Evolutionary conservation across 2,797 vertebrate species (phyloP).

Genomic region (Gambelia wislizenii): DNA sequence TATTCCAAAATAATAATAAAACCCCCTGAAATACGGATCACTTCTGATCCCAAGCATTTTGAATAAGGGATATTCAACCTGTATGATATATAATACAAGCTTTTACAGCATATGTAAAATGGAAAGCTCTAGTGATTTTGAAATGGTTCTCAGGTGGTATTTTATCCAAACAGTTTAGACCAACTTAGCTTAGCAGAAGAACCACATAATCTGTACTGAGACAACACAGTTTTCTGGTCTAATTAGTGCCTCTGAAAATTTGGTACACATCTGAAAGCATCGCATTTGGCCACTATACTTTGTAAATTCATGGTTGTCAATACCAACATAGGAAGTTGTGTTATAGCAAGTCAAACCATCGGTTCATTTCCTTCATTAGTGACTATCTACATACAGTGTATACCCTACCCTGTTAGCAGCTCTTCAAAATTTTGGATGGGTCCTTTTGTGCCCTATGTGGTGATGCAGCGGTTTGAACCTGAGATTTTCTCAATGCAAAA

Average conservation of each 20-base stretch:
- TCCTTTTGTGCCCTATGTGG: neutral
- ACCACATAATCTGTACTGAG: neutral
- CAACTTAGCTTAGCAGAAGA: neutral
- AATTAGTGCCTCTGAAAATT: neutral
- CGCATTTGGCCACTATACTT: neutral
- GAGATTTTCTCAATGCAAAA: neutral
- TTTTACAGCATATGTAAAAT: neutral
- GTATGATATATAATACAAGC: neutral
- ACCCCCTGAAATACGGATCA: no score
- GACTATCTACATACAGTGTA: neutral
- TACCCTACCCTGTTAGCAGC: no score
- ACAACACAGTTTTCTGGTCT: neutral
- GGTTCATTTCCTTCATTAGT: neutral
- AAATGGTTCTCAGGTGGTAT: neutral
- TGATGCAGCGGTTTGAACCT: no score
- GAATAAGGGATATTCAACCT: no score
- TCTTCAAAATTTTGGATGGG: neutral
- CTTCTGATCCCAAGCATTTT: no score
- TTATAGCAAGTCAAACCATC: neutral
- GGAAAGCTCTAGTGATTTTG: neutral
- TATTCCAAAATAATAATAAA: no score
- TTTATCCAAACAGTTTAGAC: neutral
- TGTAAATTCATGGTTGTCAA: neutral
- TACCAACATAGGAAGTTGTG: neutral
- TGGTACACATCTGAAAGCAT: neutral